Percentiles rank a stretch among this genome's conserved stretches.
phyloP scores from a whole-genome alignment of 2,888 invertebrate genomes.

The Chloroclystis v-ata region DNA sequence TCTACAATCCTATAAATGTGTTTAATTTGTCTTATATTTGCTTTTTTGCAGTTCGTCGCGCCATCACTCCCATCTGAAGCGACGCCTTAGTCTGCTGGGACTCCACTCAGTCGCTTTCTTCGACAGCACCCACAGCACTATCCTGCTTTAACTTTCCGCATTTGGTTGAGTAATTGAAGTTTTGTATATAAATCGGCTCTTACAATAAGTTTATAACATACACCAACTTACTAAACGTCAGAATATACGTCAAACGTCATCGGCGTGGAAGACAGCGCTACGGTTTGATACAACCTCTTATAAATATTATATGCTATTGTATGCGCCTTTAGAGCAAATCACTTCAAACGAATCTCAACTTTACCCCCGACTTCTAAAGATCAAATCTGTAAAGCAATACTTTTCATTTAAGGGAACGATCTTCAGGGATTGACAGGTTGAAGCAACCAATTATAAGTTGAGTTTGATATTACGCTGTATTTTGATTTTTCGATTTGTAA shows the following conservation, averaged over 20 bases:
- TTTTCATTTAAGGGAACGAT: constrained; percentile 35
- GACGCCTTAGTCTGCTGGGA: too few species aligned
- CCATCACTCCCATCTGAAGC: too few species aligned
- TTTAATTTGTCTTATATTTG: too few species aligned
- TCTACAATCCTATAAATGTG: too few species aligned
- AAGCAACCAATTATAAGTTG: constrained; percentile 71
- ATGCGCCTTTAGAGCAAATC: constrained; percentile 41
- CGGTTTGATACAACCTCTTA: constrained; percentile 73
- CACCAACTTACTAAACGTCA: constrained; percentile 48
- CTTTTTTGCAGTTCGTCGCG: too few species aligned
- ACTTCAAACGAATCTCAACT: constrained; percentile 29
- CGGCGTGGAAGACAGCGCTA: constrained; percentile 71
- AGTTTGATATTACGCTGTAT: constrained; percentile 71
- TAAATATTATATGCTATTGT: constrained; percentile 64
- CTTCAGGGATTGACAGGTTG: constrained; percentile 47
- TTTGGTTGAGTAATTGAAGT: too few species aligned
- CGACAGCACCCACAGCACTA: too few species aligned
- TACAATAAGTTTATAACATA: constrained; percentile 10
- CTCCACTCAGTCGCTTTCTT: too few species aligned
- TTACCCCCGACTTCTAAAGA: constrained; percentile 9
- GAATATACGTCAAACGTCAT: constrained; percentile 76
- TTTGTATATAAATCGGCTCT: too few species aligned
- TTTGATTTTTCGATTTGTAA: constrained; percentile 73
- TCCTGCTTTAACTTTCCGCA: too few species aligned
- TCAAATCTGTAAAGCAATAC: constrained; percentile 16